Percentiles rank a stretch among this genome's conserved stretches.
These are phyloP conservation scores for Sipha flava DNA, from an alignment of 1,140 invertebrate genomes.

Conservation along the genomic window DNA sequence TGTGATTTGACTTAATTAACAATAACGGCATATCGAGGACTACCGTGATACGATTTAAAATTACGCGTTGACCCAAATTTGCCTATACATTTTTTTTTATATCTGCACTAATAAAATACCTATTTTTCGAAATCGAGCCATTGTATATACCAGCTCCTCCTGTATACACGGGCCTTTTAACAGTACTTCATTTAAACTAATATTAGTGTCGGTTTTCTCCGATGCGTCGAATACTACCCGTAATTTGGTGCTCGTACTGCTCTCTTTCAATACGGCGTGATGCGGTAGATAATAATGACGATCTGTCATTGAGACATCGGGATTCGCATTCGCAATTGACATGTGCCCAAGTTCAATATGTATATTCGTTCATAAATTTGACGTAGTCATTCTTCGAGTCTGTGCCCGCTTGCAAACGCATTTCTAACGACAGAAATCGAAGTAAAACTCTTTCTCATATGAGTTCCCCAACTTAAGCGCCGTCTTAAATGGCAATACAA, in stretches of 20 bases:
- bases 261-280: conserved; percentile 38
- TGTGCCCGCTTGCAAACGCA: not conserved
- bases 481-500: not conserved
- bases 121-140: not conserved
- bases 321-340: not conserved
- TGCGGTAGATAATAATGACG: conserved; percentile 38
- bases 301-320: not conserved
- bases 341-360: not conserved
- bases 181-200: conserved; percentile 42
- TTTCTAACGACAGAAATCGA: not conserved
- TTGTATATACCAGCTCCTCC: conserved; percentile 37
- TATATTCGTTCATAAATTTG: not conserved
- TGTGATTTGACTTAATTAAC: too few species aligned
- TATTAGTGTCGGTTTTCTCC: conserved; percentile 34
- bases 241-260: conserved; percentile 37
- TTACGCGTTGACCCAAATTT: too few species aligned
- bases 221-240: conserved; percentile 43
- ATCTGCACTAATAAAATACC: too few species aligned
- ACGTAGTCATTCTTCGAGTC: not conserved
- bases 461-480: not conserved
- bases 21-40: too few species aligned
- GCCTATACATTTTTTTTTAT: too few species aligned
- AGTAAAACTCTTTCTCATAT: not conserved
- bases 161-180: conserved; percentile 38
- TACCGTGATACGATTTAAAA: too few species aligned